Conservation (phyloP, 2,113 vertebrate species). For the Sporophila hypoxantha region DNA sequence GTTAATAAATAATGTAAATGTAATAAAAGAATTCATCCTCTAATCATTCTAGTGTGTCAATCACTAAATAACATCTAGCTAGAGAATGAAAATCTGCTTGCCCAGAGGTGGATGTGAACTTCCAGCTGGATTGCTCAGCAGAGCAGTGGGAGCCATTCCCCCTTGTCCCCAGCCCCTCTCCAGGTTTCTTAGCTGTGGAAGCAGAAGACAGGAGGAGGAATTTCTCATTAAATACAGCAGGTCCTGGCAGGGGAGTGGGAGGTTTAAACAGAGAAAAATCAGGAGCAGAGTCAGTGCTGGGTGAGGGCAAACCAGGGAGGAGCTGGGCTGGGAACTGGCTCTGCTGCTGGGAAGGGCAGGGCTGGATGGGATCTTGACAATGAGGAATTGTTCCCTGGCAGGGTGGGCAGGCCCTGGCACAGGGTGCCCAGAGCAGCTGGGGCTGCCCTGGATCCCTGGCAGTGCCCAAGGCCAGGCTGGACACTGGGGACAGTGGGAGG, state of each 20-base stretch:
- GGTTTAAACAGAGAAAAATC: neutral
- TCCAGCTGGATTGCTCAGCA: neutral
- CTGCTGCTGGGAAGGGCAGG: neutral
- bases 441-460: neutral
- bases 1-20: neutral
- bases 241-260: neutral
- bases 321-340: neutral
- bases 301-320: neutral
- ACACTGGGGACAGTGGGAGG: neutral
- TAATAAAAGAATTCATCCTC: neutral
- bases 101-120: neutral
- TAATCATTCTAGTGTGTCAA: neutral
- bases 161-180: neutral
- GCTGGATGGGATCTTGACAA: rapidly evolving
- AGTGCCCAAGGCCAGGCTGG: neutral
- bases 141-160: neutral
- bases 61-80: neutral
- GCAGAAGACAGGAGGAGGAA: neutral
- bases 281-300: neutral
- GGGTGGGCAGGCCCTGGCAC: neutral
- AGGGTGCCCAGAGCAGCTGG: neutral
- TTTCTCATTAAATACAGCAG: neutral
- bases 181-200: neutral
- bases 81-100: neutral
- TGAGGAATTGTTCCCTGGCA: neutral